Percentiles rank a stretch among this genome's conserved stretches.
Evolutionary conservation across 1,140 invertebrate genomes (phyloP).

Genomic region (Augochlora pura): DNA sequence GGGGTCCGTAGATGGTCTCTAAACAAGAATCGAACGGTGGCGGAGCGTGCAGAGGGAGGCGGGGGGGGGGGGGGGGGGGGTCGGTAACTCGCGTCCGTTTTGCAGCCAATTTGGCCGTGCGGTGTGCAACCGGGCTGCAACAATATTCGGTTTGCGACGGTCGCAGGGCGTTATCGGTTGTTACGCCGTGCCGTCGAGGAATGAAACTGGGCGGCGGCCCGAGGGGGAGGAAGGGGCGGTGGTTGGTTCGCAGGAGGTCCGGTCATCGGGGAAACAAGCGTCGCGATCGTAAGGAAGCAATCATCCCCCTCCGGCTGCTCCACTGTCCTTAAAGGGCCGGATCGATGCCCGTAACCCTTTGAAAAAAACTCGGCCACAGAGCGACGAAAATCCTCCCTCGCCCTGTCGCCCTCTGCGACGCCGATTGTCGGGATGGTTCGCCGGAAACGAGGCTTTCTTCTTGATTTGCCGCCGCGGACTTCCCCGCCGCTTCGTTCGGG

Average conservation of each 20-base stretch:
- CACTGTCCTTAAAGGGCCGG: constrained; percentile 38
- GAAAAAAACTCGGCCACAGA: constrained; percentile 57
- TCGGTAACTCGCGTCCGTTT: neutral
- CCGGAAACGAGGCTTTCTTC: constrained; percentile 26
- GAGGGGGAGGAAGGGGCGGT: constrained; percentile 25
- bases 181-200: constrained; percentile 14
- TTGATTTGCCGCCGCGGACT: constrained; percentile 19
- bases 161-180: constrained; percentile 54
- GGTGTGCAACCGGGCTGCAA: constrained; percentile 17
- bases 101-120: constrained; percentile 28
- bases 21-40: neutral
- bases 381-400: constrained; percentile 22
- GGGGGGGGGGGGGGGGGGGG: too few species aligned
- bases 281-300: constrained; percentile 50
- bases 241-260: too few species aligned
- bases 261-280: constrained; percentile 44
- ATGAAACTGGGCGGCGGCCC: too few species aligned
- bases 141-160: constrained; percentile 48
- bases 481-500: too few species aligned
- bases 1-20: too few species aligned
- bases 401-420: neutral
- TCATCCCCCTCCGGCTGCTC: constrained; percentile 36
- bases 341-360: constrained; percentile 54
- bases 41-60: too few species aligned
- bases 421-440: constrained; percentile 18